phyloP scores from a whole-genome alignment of 2,797 vertebrate species.

The Phaenicophaeus curvirostris region DNA sequence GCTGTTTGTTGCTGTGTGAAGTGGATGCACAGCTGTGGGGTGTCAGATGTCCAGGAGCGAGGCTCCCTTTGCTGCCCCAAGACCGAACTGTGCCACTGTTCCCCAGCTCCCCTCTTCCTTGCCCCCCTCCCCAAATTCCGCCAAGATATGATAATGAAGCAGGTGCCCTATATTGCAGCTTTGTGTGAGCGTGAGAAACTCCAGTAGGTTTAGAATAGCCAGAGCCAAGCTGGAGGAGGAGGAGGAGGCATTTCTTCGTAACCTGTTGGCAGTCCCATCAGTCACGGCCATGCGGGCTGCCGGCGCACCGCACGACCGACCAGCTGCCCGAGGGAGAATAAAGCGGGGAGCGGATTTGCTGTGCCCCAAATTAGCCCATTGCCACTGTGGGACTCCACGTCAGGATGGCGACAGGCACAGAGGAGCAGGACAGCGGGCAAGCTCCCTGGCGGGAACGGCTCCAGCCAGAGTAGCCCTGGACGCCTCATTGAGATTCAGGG shows the following conservation, averaged over 20 bases:
- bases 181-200: conserved; percentile 91
- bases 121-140: conserved; percentile 46
- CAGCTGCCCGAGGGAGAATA: conserved; percentile 75
- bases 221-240: conserved; percentile 67
- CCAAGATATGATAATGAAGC: conserved; percentile 91
- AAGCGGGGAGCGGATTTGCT: conserved; percentile 51
- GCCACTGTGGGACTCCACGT: conserved; percentile 12
- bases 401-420: conserved; percentile 44
- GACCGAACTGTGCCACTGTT: not conserved
- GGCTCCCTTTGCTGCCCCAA: not conserved
- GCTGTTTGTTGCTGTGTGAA: not conserved
- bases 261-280: conserved; percentile 84
- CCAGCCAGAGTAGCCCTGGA: conserved; percentile 47
- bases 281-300: conserved; percentile 44
- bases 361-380: conserved; percentile 42
- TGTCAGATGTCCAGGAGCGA: not conserved
- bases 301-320: conserved; percentile 47
- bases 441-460: too few relatives aligned
- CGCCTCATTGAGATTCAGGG: conserved; percentile 88
- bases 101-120: not conserved
- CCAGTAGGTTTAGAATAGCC: conserved; percentile 72
- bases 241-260: conserved; percentile 74
- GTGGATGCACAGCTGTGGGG: conserved; percentile 23
- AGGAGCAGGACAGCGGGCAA: not conserved
- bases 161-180: conserved; percentile 86